These are phyloP conservation scores for Philonicus albiceps DNA, from an alignment of 2,888 invertebrate genomes.

Conservation along the genomic window DNA sequence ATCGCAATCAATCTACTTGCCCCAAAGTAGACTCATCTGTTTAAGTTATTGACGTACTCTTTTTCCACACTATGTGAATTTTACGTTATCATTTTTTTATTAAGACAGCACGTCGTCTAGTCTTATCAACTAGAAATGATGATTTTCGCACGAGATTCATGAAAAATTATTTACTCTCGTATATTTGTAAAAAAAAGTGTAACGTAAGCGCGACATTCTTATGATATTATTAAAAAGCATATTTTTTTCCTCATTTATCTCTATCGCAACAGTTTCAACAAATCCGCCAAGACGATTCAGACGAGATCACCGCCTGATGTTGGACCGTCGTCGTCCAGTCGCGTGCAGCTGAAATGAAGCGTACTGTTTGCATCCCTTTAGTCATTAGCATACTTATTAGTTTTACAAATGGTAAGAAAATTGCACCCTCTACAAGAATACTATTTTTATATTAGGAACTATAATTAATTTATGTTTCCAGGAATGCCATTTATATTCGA, in stretches of 20 bases:
- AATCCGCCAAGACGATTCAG: neutral
- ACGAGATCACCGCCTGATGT: conserved; percentile 3
- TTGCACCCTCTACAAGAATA: no score
- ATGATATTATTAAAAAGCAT: neutral
- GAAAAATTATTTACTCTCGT: neutral
- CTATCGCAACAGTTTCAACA: neutral
- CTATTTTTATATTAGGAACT: no score
- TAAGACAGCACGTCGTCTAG: neutral
- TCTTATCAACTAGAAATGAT: neutral
- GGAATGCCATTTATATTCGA: conserved; percentile 56
- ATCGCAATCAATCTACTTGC: neutral
- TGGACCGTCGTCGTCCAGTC: neutral
- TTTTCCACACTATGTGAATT: neutral
- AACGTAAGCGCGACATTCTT: neutral
- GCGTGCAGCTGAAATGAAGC: conserved; percentile 34
- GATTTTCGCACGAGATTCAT: neutral
- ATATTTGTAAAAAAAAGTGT: neutral
- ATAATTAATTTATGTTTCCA: conserved; percentile 46
- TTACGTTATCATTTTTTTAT: neutral
- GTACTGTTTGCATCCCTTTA: conserved; percentile 39
- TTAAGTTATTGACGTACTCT: neutral
- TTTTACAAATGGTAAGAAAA: conserved; percentile 47
- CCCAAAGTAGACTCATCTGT: neutral
- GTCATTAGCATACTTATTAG: conserved; percentile 47
- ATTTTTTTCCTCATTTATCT: neutral